Percentiles rank a stretch among this genome's conserved stretches.
Conservation (phyloP, 2,113 vertebrate genomes). For the Chaetorhynchus papuensis region DNA sequence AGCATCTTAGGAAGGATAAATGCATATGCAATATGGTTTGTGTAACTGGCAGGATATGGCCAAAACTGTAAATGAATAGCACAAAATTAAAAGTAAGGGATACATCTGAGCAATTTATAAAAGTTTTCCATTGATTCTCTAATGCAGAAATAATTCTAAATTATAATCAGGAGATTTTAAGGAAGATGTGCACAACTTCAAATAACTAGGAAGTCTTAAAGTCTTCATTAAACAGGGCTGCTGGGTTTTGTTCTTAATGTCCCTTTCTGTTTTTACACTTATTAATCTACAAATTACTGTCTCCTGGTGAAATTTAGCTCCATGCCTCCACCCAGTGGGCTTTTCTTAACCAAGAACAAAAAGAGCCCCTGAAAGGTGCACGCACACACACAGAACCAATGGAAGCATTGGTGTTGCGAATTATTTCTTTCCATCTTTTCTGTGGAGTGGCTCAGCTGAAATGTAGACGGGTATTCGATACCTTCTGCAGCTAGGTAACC, state of each 20-base stretch:
- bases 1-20: background rate
- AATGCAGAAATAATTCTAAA: background rate
- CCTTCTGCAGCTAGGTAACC: background rate
- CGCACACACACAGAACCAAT: too few relatives aligned
- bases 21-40: background rate
- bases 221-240: background rate
- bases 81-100: background rate
- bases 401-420: background rate
- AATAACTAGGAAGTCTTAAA: background rate
- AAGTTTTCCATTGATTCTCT: background rate
- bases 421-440: background rate
- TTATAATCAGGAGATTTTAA: background rate
- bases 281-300: background rate
- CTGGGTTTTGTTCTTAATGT: background rate
- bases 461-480: background rate
- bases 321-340: slow-evolving; percentile 61
- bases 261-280: background rate
- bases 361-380: background rate
- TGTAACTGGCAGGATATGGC: background rate
- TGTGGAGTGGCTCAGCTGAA: background rate
- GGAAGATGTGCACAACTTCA: background rate
- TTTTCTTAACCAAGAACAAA: background rate
- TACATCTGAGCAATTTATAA: background rate
- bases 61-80: background rate
- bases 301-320: slow-evolving; percentile 53